A percentile compares a stretch with the other conserved stretches of the same genome.
phyloP scores from a whole-genome alignment of 2,888 invertebrate species.

The Latrodectus hesperus region DNA sequence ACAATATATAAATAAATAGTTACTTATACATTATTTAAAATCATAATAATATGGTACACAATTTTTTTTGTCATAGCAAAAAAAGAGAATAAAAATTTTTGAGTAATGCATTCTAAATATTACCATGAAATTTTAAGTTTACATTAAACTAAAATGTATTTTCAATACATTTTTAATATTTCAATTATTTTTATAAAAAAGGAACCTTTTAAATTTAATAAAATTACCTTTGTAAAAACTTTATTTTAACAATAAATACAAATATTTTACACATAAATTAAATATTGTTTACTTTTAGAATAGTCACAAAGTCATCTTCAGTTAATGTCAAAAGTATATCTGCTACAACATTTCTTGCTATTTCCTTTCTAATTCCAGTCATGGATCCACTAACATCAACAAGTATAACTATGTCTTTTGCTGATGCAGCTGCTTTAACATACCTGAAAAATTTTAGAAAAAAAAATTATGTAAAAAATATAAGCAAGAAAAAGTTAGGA shows the following conservation, averaged over 20 bases:
- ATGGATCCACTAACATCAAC: constrained; percentile 97
- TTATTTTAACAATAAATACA: too few relatives aligned
- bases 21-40: too few relatives aligned
- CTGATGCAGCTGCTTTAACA: constrained; percentile 97
- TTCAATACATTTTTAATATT: too few relatives aligned
- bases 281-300: constrained; percentile 82
- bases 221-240: background rate
- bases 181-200: too few relatives aligned
- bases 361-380: constrained; percentile 92
- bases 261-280: background rate
- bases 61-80: too few relatives aligned
- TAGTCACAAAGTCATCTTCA: constrained; percentile 97
- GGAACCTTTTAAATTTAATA: too few relatives aligned
- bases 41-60: too few relatives aligned
- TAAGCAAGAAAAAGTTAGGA: background rate
- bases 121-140: too few relatives aligned
- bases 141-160: too few relatives aligned
- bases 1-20: too few relatives aligned
- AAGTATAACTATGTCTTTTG: constrained; percentile 96
- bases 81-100: too few relatives aligned
- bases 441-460: constrained; percentile 78
- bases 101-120: too few relatives aligned
- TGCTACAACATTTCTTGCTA: constrained; percentile 90
- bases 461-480: background rate
- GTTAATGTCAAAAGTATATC: constrained; percentile 94